A percentile compares a stretch with the other conserved stretches of the same genome.
Conservation (phyloP, 2,888 invertebrate species). For the Periphyllus acericola region DNA sequence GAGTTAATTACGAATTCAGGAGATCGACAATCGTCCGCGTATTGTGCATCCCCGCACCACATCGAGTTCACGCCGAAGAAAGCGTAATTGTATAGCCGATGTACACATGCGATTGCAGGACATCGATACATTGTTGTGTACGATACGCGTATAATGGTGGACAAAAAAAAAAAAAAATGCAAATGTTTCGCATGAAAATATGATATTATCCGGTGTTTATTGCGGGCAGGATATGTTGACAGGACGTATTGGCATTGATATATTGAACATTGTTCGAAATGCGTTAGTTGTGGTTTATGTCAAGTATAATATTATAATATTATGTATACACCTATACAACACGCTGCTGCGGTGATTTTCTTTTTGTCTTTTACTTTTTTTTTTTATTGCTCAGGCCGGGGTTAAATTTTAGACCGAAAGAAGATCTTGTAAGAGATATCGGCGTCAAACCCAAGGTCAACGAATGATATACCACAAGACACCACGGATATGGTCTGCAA, state of each 20-base stretch:
- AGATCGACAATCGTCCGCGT: neutral
- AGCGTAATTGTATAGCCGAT: neutral
- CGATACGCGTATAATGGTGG: neutral
- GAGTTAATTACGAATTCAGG: neutral
- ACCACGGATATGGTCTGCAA: neutral
- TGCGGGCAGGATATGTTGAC: neutral
- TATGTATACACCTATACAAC: neutral
- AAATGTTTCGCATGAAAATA: neutral
- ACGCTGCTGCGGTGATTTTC: neutral
- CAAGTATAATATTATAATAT: neutral
- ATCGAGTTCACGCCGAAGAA: neutral
- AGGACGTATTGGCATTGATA: neutral
- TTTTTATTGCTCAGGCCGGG: neutral
- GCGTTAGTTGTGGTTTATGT: neutral
- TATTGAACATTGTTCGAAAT: neutral
- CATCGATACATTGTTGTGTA: neutral
- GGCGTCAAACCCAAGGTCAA: neutral
- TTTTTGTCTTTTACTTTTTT: no score
- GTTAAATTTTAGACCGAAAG: conserved; percentile 17
- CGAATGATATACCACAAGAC: neutral
- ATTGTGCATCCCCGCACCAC: neutral
- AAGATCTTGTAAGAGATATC: conserved; percentile 8
- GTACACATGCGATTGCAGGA: neutral
- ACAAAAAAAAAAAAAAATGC: neutral
- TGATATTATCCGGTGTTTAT: neutral